These are phyloP conservation scores for Coregonus ussuriensis DNA, from an alignment of 2,797 vertebrate species.

Conservation along the genomic window DNA sequence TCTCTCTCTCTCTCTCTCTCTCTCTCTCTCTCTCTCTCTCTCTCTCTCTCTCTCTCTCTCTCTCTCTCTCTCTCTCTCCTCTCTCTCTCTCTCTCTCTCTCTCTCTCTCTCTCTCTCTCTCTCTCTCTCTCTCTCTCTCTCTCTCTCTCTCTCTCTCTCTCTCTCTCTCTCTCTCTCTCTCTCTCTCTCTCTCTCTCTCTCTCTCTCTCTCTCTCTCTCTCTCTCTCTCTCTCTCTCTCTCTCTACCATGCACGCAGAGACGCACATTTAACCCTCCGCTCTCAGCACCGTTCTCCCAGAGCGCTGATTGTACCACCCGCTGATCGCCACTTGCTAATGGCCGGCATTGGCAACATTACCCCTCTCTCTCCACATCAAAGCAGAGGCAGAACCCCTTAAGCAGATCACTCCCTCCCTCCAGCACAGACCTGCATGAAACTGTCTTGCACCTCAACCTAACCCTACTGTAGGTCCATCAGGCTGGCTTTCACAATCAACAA, in stretches of 20 bases:
- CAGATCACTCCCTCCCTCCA: too few species aligned
- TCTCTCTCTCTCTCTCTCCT: constrained; percentile 7
- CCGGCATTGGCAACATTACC: neutral
- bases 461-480: too few species aligned
- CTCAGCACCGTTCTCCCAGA: neutral
- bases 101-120: neutral
- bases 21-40: neutral
- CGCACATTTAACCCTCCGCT: neutral
- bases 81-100: constrained; percentile 5
- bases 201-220: neutral
- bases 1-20: constrained; percentile 8
- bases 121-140: neutral
- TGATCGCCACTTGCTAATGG: constrained; percentile 18
- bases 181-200: constrained; percentile 8
- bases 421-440: constrained; percentile 1
- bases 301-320: neutral
- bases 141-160: neutral
- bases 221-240: neutral
- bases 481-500: too few species aligned
- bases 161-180: too few species aligned
- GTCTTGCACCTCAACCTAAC: too few species aligned
- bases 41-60: neutral
- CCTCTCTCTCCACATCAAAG: neutral
- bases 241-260: neutral
- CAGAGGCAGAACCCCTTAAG: too few species aligned